phyloP scores from a whole-genome alignment of 2,797 vertebrate species.

The Myotis findleyi region DNA sequence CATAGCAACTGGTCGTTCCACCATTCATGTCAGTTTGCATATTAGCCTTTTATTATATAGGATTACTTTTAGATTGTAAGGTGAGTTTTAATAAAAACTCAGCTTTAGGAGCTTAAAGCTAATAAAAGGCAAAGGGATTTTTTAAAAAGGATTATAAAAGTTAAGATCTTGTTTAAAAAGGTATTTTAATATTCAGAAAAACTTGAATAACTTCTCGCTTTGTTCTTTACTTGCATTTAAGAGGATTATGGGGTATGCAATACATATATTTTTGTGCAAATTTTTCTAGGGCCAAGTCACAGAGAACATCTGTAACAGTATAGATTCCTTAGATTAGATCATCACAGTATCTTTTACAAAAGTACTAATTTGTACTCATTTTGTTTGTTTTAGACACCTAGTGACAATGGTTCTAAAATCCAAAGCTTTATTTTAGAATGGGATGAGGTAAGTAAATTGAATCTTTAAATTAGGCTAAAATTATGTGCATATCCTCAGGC shows the following conservation, averaged over 20 bases:
- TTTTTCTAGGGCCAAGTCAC: slow-evolving; percentile 19
- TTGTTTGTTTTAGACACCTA: slow-evolving; percentile 91
- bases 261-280: neutral
- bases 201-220: neutral
- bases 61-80: slow-evolving; percentile 16
- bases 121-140: neutral
- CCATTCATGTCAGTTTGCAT: too few relatives aligned
- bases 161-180: slow-evolving; percentile 49
- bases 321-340: slow-evolving; percentile 36
- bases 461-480: slow-evolving; percentile 60
- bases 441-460: slow-evolving; percentile 93
- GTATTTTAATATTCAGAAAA: slow-evolving; percentile 11
- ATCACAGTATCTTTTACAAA: neutral
- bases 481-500: neutral
- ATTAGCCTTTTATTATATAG: neutral
- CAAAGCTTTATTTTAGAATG: slow-evolving; percentile 96
- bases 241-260: neutral
- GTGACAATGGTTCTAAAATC: slow-evolving; percentile 98
- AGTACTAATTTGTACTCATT: slow-evolving; percentile 67
- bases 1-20: too few relatives aligned
- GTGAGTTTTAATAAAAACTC: slow-evolving; percentile 30
- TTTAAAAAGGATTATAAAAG: slow-evolving; percentile 9
- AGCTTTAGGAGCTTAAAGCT: slow-evolving; percentile 6
- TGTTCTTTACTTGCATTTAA: slow-evolving; percentile 26
- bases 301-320: slow-evolving; percentile 7